Base-by-base conservation (phyloP, 2,888 invertebrate species). In the Agrotis puta region DNA sequence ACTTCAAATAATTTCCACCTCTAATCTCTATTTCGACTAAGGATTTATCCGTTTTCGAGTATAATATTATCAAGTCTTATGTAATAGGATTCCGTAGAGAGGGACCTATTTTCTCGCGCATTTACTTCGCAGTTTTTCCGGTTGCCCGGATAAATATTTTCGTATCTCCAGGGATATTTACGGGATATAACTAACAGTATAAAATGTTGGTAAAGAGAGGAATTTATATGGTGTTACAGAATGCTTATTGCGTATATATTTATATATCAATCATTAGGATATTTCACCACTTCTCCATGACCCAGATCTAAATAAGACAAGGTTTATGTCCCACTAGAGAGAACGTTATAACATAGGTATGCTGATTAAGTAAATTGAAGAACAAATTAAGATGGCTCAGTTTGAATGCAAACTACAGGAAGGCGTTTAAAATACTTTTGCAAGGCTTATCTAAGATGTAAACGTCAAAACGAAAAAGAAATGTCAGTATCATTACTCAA, bases 41-140 rank as follows among this genome's bases (percentile, higher is more conserved):
- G n/a, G 27, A 78, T 59, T 56, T 56, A 66, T 51, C 51, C 39
- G 11, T 51, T 51, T 61, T 43, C 56, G 16, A 22, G 45, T 61
- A 58, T 64, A 70, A 58, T 27, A 57, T 53, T 65, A 77, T 68
- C 39, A 70, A 71, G 53, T 22, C 59, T 64, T 56, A 54, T n/a
- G 45, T 78, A 77, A 77, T 39, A n/a, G 50, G 59, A 64, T 75
- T 58, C 47, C 20, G 14, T 20, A 53, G 64, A n/a, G 16, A 53
- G 71, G 33, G 51, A 50, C 47, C 45, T 43, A 45, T 57, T 61
- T 77, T 72, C 22, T 24, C 45, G 64, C 48, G n/a, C 20, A 70
- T 63, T 58, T 70, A 62, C 33, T 50, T 33, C 18, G 69, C 39
- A 54, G 43, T 69, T 69, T 75, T 74, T 33, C 56, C 75, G 43